A percentile compares a stretch with the other conserved stretches of the same genome.
phyloP scores from a whole-genome alignment of 2,113 vertebrate species.

The Condylura cristata region DNA sequence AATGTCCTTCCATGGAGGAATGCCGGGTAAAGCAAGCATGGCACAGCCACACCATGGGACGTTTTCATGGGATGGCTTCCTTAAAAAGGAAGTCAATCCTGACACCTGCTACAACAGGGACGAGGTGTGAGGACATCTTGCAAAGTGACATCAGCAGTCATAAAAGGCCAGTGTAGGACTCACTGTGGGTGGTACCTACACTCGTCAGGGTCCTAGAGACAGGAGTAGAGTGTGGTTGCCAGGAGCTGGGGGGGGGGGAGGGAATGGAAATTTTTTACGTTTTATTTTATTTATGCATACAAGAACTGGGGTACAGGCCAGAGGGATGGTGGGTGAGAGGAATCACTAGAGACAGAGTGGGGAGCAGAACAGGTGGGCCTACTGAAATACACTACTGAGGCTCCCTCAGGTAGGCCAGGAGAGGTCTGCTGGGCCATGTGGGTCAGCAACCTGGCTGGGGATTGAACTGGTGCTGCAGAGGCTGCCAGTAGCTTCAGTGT shows the following conservation, averaged over 20 bases:
- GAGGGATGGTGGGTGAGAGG: no score
- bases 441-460: no score
- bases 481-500: no score
- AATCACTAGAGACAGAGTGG: no score
- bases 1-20: background rate
- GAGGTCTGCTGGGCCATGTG: no score
- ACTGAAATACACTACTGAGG: no score
- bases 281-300: no score
- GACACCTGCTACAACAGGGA: fast-evolving
- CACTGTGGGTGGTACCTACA: background rate
- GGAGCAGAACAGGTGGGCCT: no score
- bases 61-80: background rate
- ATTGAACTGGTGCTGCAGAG: no score
- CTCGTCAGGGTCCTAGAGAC: background rate
- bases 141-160: background rate
- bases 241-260: background rate
- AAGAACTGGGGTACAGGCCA: no score
- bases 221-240: background rate
- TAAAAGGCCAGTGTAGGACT: background rate
- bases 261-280: no score
- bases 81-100: background rate
- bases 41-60: background rate
- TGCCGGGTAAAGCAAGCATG: background rate
- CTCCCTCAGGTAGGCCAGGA: no score
- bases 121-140: background rate